Percentiles rank a stretch among this genome's conserved stretches.
Evolutionary conservation across 1,140 invertebrate species (phyloP).

Genomic region (Philopotamus ludificatus): DNA sequence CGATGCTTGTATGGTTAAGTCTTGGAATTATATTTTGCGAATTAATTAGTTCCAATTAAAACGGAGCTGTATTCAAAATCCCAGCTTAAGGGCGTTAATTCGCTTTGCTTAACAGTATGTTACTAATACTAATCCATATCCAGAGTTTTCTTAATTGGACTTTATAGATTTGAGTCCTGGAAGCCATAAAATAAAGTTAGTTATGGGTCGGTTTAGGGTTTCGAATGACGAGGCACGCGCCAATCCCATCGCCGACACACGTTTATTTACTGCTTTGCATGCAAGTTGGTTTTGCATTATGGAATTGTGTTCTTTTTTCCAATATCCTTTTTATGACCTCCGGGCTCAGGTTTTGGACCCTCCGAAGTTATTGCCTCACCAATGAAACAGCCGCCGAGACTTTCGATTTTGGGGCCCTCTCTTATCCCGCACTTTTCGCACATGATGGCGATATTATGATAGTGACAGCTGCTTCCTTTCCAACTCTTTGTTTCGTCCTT

Average conservation of each 20-base stretch:
- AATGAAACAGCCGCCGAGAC: conserved; percentile 21
- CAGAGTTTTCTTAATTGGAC: too few species aligned
- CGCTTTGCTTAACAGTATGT: too few species aligned
- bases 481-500: not conserved
- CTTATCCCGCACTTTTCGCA: conserved; percentile 22
- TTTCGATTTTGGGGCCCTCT: conserved; percentile 24
- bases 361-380: conserved; percentile 25
- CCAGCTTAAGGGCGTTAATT: too few species aligned
- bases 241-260: conserved; percentile 8
- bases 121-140: too few species aligned
- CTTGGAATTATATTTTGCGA: too few species aligned
- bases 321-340: conserved; percentile 16
- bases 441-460: conserved; percentile 30
- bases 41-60: too few species aligned
- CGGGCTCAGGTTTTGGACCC: conserved; percentile 9
- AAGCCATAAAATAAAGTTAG: too few species aligned
- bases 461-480: conserved; percentile 19
- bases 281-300: not conserved
- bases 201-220: too few species aligned
- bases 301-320: conserved; percentile 8
- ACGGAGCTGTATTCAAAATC: too few species aligned
- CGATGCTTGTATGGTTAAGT: too few species aligned
- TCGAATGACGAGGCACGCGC: not conserved
- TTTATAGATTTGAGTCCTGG: too few species aligned
- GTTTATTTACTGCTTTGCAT: conserved; percentile 23